These are phyloP conservation scores for Enteromius afrohamiltoni DNA, from an alignment of 2,797 vertebrate species.

Conservation along the genomic window DNA sequence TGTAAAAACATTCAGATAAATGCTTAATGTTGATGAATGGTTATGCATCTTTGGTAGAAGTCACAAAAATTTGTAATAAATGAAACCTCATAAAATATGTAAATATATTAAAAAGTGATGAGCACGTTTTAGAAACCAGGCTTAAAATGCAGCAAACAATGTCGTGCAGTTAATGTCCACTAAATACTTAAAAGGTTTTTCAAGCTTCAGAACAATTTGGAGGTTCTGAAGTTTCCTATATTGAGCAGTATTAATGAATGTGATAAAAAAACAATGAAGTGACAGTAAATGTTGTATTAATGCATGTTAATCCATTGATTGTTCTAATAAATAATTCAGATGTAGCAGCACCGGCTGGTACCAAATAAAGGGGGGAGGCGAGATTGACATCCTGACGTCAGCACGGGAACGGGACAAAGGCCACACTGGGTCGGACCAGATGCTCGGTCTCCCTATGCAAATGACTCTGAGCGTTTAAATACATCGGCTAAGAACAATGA, in stretches of 20 bases:
- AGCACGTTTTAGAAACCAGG: background rate
- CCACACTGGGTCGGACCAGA: conserved; percentile 56
- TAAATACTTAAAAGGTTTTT: background rate
- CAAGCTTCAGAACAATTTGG: background rate
- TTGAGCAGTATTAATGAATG: background rate
- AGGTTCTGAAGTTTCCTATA: background rate
- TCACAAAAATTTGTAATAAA: background rate
- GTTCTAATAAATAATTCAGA: conserved; percentile 44
- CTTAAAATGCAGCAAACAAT: background rate
- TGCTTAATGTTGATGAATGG: background rate
- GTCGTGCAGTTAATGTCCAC: background rate
- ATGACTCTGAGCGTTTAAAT: conserved; percentile 45
- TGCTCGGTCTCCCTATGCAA: conserved; percentile 60
- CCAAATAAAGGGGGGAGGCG: conserved; percentile 8
- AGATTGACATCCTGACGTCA: conserved; percentile 56
- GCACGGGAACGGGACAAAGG: conserved; percentile 56
- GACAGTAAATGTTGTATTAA: conserved; percentile 8
- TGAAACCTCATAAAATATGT: background rate
- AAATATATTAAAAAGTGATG: background rate
- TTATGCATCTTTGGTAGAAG: background rate
- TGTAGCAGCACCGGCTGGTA: conserved; percentile 35
- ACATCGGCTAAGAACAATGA: conserved; percentile 55
- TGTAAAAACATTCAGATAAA: background rate
- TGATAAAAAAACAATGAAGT: conserved; percentile 27
- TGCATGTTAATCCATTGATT: conserved; percentile 3